Evolutionary conservation across 2,888 invertebrate species (phyloP).

Genomic region (Tenthredo amoena): DNA sequence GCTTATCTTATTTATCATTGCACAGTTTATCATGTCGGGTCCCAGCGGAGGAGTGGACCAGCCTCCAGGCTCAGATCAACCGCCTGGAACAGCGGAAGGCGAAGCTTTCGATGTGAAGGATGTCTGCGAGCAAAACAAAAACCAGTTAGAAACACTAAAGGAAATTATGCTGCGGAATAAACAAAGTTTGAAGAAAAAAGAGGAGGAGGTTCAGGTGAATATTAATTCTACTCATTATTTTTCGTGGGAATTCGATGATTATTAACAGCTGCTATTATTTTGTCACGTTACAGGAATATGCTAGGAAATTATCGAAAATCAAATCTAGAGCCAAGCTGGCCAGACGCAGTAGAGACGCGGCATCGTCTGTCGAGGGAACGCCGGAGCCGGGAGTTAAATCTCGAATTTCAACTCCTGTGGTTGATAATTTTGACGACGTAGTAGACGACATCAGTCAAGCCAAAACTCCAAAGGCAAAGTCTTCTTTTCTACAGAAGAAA

Average conservation of each 20-base stretch:
- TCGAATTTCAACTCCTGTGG: constrained; percentile 58
- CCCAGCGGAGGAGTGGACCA: constrained; percentile 41
- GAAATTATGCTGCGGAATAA: constrained; percentile 74
- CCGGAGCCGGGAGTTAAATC: constrained; percentile 59
- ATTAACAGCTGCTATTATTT: neutral
- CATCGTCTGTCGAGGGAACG: constrained; percentile 65
- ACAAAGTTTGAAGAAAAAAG: constrained; percentile 72
- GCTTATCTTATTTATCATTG: constrained; percentile 67
- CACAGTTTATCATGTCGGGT: constrained; percentile 74
- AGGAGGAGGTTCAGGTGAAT: constrained; percentile 75
- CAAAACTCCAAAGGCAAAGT: constrained; percentile 74
- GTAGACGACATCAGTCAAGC: constrained; percentile 72
- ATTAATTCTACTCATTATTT: constrained; percentile 11
- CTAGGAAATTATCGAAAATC: constrained; percentile 75
- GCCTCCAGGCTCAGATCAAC: constrained; percentile 56
- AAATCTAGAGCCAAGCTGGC: constrained; percentile 75
- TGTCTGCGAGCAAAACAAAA: constrained; percentile 70
- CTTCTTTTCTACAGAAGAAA: constrained; percentile 74
- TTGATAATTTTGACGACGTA: constrained; percentile 62
- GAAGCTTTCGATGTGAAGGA: constrained; percentile 61
- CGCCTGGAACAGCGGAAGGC: constrained; percentile 60
- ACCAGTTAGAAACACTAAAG: constrained; percentile 71
- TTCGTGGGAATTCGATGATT: neutral
- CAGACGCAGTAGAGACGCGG: constrained; percentile 68
- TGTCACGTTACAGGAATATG: constrained; percentile 74